Conservation (phyloP, 2,888 invertebrate genomes). For the Abrostola triplasia region DNA sequence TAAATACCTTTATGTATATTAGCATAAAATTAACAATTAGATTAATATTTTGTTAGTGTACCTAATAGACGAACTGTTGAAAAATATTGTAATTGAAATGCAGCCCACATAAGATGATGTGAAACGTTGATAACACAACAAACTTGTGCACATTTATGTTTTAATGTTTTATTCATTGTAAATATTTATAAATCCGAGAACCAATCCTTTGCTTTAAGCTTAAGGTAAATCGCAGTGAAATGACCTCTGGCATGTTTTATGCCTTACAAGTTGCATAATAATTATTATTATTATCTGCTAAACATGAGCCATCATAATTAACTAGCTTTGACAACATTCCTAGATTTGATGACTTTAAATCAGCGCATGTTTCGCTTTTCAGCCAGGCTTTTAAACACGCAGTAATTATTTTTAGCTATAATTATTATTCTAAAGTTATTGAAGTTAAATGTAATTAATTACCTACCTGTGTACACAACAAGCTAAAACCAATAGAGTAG, state of each 20-base stretch:
- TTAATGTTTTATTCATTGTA: constrained; percentile 39
- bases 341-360: no score
- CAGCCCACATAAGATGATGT: constrained; percentile 37
- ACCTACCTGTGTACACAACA: no score
- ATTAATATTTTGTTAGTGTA: not conserved
- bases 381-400: no score
- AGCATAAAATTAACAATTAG: constrained; percentile 44
- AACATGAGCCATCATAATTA: no score
- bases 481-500: no score
- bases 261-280: not conserved
- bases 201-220: not conserved
- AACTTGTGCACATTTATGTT: constrained; percentile 32
- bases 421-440: no score
- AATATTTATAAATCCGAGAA: constrained; percentile 21
- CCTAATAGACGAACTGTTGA: not conserved
- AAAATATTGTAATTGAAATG: constrained; percentile 28
- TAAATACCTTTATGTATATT: constrained; percentile 29
- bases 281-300: not conserved
- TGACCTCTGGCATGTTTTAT: not conserved
- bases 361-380: no score
- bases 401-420: no score
- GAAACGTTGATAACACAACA: constrained; percentile 35
- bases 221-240: not conserved
- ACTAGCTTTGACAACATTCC: no score
- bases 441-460: no score